Conservation (phyloP, 2,888 invertebrate genomes). For the Erannis defoliaria region DNA sequence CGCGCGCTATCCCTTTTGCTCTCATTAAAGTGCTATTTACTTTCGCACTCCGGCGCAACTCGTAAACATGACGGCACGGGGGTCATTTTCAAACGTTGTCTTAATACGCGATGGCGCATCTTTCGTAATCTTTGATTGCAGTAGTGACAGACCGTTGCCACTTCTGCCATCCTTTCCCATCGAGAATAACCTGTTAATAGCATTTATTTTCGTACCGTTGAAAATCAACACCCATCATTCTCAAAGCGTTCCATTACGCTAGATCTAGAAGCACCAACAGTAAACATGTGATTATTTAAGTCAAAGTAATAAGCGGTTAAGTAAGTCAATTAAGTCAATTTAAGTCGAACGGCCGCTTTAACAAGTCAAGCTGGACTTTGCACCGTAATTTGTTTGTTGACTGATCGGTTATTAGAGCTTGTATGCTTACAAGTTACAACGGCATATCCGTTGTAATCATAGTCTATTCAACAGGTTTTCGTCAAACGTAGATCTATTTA, state of each 20-base stretch:
- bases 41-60: no score
- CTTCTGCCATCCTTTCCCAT: no score
- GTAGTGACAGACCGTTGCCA: no score
- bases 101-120: no score
- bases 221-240: background rate
- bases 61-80: no score
- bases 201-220: background rate
- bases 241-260: background rate
- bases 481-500: constrained; percentile 3
- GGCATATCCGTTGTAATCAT: no score
- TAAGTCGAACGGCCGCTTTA: constrained; percentile 14
- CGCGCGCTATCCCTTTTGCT: no score
- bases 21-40: no score
- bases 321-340: constrained; percentile 5
- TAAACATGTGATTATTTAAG: background rate
- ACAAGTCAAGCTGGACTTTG: constrained; percentile 27
- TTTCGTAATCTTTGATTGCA: no score
- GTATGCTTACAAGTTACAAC: constrained; percentile 13
- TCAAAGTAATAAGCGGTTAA: constrained; percentile 8
- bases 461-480: constrained; percentile 28
- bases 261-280: background rate
- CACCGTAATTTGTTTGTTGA: constrained; percentile 32
- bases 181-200: no score
- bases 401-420: background rate
- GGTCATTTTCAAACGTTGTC: no score